Percentiles rank a stretch among this genome's conserved stretches.
Evolutionary conservation across 2,797 vertebrate species (phyloP).

Genomic region (Paedocypris micromegethes): DNA sequence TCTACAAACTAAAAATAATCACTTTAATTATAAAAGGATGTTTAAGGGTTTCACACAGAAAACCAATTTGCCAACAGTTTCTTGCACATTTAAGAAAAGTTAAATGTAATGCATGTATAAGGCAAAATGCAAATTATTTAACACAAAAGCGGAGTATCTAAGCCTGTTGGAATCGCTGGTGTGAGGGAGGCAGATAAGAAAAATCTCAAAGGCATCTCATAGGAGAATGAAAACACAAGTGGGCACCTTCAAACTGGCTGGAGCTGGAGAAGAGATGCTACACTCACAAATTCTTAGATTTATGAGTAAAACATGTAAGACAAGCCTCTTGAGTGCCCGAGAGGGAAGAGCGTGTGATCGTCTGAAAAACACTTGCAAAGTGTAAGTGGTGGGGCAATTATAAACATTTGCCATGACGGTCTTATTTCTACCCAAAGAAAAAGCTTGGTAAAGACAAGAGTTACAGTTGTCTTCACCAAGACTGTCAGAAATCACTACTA

Average conservation of each 20-base stretch:
- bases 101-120: too few relatives aligned
- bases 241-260: slow-evolving; percentile 29
- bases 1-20: not conserved
- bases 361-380: slow-evolving; percentile 10
- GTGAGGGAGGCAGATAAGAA: slow-evolving; percentile 39
- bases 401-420: not conserved
- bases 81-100: too few relatives aligned
- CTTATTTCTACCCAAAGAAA: too few relatives aligned
- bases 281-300: not conserved
- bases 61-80: too few relatives aligned
- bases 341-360: slow-evolving; percentile 15
- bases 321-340: slow-evolving; percentile 1
- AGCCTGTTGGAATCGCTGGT: slow-evolving; percentile 43
- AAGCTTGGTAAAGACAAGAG: too few relatives aligned
- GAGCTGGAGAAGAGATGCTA: slow-evolving; percentile 14
- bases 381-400: slow-evolving; percentile 5
- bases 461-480: too few relatives aligned
- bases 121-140: not conserved
- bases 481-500: too few relatives aligned
- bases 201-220: slow-evolving; percentile 5
- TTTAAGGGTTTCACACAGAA: too few relatives aligned
- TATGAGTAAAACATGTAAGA: slow-evolving; percentile 19
- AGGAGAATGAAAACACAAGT: slow-evolving; percentile 28
- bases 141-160: slow-evolving; percentile 13
- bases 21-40: too few relatives aligned